Percentiles rank a stretch among this genome's conserved stretches.
phyloP scores from a whole-genome alignment of 2,113 vertebrate genomes.

The Mustela nigripes region DNA sequence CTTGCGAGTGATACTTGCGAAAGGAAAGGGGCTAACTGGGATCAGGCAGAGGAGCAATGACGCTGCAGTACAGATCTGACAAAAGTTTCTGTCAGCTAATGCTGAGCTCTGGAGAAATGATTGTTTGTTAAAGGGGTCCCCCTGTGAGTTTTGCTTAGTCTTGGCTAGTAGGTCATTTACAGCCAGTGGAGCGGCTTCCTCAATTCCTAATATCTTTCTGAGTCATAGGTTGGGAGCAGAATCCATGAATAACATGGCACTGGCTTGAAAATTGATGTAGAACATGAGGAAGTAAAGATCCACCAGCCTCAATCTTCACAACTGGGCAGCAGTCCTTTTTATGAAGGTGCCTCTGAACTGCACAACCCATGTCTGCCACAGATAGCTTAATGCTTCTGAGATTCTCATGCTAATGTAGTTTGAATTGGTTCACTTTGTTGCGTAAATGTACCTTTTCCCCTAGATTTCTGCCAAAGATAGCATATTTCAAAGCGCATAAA shows the following conservation, averaged over 20 bases:
- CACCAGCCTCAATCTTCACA: background rate
- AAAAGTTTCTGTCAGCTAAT: background rate
- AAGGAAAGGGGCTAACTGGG: background rate
- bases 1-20: background rate
- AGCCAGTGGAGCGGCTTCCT: background rate
- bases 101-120: background rate
- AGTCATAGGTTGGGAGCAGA: background rate
- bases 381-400: background rate
- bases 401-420: background rate
- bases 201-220: background rate
- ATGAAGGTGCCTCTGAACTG: background rate
- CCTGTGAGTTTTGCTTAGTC: background rate
- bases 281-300: background rate
- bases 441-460: background rate
- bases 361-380: background rate
- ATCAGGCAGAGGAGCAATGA: background rate
- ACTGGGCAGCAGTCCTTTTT: background rate
- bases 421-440: background rate
- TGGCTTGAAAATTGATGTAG: background rate
- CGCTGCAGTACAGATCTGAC: background rate
- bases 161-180: no score
- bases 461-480: background rate
- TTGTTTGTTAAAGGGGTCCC: background rate
- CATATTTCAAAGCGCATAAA: conserved; percentile 2
- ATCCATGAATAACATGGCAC: background rate